Conservation (phyloP, 2,797 vertebrate species). For the Diplodus sargus region DNA sequence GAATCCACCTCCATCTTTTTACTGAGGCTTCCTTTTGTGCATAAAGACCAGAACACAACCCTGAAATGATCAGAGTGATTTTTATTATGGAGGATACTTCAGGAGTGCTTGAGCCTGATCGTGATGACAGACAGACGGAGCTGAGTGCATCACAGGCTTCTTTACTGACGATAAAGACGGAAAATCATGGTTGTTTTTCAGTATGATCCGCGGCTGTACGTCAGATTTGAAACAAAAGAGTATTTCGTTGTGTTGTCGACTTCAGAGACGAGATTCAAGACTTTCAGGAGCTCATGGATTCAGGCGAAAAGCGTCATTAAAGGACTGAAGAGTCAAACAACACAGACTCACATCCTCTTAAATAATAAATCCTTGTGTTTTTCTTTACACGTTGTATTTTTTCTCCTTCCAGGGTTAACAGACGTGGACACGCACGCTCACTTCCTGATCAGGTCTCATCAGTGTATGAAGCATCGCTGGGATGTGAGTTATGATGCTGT, state of each 20-base stretch:
- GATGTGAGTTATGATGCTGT: no score
- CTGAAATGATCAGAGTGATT: neutral
- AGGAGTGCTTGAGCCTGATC: neutral
- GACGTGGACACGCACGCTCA: no score
- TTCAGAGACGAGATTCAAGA: no score
- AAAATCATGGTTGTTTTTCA: neutral
- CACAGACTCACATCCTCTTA: no score
- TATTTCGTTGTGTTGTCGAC: neutral
- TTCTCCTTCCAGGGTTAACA: no score
- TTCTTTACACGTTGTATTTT: no score
- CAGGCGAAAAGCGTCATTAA: no score
- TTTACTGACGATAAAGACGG: neutral
- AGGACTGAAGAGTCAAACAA: no score
- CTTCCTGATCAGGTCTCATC: no score
- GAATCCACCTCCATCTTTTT: neutral
- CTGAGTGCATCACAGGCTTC: neutral
- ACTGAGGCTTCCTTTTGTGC: neutral
- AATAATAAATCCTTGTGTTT: no score
- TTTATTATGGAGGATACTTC: neutral
- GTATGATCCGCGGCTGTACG: neutral
- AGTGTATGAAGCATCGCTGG: no score
- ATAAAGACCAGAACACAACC: neutral
- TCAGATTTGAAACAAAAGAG: neutral
- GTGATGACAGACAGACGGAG: neutral
- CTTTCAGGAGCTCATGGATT: no score